A percentile compares a stretch with the other conserved stretches of the same genome.
These are phyloP conservation scores for Piaya cayana DNA, from an alignment of 2,113 vertebrate species.

Conservation along the genomic window DNA sequence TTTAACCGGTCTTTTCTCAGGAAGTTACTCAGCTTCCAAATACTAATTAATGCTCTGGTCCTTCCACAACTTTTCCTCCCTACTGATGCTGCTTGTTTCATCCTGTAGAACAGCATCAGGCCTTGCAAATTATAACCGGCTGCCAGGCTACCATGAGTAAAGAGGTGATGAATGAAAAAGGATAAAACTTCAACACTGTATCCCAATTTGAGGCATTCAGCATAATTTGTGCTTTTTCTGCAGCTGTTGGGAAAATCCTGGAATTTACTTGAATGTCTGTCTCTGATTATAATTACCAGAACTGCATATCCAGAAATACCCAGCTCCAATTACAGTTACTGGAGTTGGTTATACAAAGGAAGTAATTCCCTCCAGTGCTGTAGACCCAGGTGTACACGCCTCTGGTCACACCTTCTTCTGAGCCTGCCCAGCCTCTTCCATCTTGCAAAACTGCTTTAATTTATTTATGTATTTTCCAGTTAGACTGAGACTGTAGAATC, in stretches of 20 bases:
- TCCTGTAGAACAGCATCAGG: background rate
- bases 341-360: background rate
- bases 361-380: background rate
- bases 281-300: background rate
- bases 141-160: background rate
- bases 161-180: background rate
- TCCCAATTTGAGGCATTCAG: background rate
- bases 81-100: background rate
- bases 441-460: background rate
- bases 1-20: background rate
- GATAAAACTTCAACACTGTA: background rate
- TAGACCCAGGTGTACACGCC: background rate
- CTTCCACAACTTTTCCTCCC: background rate
- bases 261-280: background rate
- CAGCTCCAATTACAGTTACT: background rate
- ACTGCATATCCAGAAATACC: background rate
- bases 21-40: slow-evolving; percentile 5
- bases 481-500: background rate
- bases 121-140: background rate
- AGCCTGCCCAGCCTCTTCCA: background rate
- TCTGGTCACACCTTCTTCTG: background rate
- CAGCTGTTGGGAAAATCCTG: background rate
- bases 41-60: slow-evolving; percentile 1
- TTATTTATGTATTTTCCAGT: background rate
- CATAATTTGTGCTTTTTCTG: background rate